Conservation (phyloP, 2,113 vertebrate species). For the Saimiri boliviensis region DNA sequence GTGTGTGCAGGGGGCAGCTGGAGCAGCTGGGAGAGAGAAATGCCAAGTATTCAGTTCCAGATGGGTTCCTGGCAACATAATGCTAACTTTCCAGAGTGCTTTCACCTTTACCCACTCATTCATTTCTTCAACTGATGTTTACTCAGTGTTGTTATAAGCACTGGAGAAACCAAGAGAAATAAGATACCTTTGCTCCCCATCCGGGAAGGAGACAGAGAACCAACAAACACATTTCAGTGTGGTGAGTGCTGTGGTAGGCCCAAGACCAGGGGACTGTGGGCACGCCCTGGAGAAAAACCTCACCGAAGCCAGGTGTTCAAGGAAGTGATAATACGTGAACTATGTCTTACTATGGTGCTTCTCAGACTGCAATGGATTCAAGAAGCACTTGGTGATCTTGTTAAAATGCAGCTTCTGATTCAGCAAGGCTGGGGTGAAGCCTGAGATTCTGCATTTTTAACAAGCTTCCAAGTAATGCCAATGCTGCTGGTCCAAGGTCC, state of each 20-base stretch:
- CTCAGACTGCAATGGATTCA: not conserved
- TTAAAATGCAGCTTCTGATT: not conserved
- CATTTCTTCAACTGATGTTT: not conserved
- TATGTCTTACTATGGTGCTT: not conserved
- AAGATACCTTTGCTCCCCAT: not conserved
- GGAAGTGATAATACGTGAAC: not conserved
- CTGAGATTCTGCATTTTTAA: not conserved
- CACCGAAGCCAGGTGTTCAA: no score
- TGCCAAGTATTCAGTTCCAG: not conserved
- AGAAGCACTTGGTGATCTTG: not conserved
- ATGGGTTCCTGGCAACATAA: not conserved
- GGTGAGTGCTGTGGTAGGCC: not conserved
- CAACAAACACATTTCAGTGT: not conserved
- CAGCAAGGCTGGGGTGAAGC: not conserved
- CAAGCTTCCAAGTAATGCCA: not conserved
- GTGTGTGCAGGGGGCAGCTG: fast-evolving
- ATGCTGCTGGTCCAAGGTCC: not conserved
- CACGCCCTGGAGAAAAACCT: not conserved
- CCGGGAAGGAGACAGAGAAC: not conserved
- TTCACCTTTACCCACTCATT: not conserved
- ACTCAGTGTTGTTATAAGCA: not conserved
- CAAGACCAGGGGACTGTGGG: not conserved
- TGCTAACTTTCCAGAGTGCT: not conserved
- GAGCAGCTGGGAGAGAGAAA: not conserved
- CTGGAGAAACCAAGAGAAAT: not conserved